Base-by-base conservation (phyloP, 23 tunicate genomes). In the Clavelina lepadiformis region DNA sequence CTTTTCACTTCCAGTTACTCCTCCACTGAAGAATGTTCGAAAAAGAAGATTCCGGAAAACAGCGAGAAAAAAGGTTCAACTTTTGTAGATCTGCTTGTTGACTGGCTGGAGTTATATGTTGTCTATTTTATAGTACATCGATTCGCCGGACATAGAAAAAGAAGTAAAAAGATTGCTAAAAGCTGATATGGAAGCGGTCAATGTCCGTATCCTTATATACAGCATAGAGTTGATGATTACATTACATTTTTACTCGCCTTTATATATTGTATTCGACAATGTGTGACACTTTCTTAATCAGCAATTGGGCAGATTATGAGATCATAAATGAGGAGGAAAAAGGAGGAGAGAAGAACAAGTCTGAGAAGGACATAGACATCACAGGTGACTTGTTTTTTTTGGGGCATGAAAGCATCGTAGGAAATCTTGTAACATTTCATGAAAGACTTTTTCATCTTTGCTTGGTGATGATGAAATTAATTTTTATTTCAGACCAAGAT, bases 141-240 rank as follows among this genome's bases (percentile, higher is more conserved):
- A 89, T 34, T 89, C 97, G 3, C 97, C 97, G 4, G 97, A 89
- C 58, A 77, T 89, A 28, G 85, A 89, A 45, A 89, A 89, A 89
- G 97, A 89, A 81, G 97, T 89, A 19, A 89, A 76, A 60, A 51
- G 97, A 44, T 46, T 89, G 20, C 64, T 89, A 35, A 89, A 89
- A 63, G 82, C 97, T 3, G 97, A 89, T 63, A 75, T 89, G 75
- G 97, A 89, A 76, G 88, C 89, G 11, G 96, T 79, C 28, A 79
- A 72, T 63, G 86, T 79, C 23, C 76, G 79, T 78, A 55, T 55
- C 65, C 74, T 68, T 51, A 7, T 11, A 5, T 21, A 11, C 49
- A 41, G 49, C 15, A 41, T 41, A 11, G 49, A 15, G 15, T 41
- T 11, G 49, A 41, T 41, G 49, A 11, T 41, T 41, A 15, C 49